These are phyloP conservation scores for Chelon labrosus DNA, from an alignment of 2,797 vertebrate species.

Conservation along the genomic window DNA sequence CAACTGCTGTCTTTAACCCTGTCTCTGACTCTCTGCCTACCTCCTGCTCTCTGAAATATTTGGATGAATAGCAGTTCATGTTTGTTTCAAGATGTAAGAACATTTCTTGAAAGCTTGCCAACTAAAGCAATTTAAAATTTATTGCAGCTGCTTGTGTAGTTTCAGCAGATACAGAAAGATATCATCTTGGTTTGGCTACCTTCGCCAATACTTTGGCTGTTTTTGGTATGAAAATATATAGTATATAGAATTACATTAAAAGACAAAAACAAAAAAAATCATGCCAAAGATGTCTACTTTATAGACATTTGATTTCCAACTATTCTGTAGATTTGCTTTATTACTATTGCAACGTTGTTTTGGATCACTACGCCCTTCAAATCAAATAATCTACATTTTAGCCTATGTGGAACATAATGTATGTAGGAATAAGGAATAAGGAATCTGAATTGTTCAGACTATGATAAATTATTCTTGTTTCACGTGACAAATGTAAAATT, in stretches of 20 bases:
- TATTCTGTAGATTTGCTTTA: neutral
- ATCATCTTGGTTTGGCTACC: neutral
- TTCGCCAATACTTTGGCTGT: neutral
- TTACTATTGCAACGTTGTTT: neutral
- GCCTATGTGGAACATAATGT: no score
- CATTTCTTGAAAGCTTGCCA: slow-evolving; percentile 32
- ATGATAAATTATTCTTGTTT: no score
- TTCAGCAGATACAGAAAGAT: neutral
- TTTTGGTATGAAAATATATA: neutral
- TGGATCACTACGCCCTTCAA: no score
- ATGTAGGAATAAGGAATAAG: no score
- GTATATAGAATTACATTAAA: neutral
- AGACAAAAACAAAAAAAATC: neutral
- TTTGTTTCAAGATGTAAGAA: slow-evolving; percentile 37
- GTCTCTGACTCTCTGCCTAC: slow-evolving; percentile 4
- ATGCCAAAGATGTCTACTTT: no score
- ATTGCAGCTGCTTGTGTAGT: neutral
- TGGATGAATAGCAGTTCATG: slow-evolving; percentile 28
- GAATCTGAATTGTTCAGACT: no score
- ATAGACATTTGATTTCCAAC: neutral
- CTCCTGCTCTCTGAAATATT: slow-evolving; percentile 35
- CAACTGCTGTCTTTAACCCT: slow-evolving; percentile 39
- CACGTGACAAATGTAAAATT: no score
- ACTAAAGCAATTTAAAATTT: slow-evolving; percentile 5
- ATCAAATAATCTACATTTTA: no score